A percentile compares a stretch with the other conserved stretches of the same genome.
phyloP scores from a whole-genome alignment of 2,113 vertebrate genomes.

The Nannospalax galili region DNA sequence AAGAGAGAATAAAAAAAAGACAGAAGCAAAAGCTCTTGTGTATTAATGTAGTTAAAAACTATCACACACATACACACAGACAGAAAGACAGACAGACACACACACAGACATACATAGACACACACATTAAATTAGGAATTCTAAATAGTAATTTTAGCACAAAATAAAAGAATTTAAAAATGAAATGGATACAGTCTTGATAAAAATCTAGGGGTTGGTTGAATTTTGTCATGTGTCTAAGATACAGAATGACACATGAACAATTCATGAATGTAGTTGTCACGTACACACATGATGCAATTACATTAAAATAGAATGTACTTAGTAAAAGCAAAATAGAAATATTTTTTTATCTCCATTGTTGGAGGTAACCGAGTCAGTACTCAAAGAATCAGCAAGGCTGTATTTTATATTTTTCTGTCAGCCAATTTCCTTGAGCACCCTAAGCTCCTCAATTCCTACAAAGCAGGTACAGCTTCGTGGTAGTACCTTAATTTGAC shows the following conservation, averaged over 20 bases:
- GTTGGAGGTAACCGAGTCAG: neutral
- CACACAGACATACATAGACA: neutral
- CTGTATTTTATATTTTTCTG: neutral
- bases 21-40: neutral
- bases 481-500: neutral
- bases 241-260: neutral
- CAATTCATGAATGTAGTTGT: neutral
- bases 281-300: too few relatives aligned
- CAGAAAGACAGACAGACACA: neutral
- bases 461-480: neutral
- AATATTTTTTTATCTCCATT: neutral
- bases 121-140: neutral
- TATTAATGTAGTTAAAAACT: neutral
- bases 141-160: neutral
- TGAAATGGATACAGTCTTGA: neutral
- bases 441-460: neutral
- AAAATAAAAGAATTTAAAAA: neutral
- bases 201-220: neutral
- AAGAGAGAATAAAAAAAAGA: neutral
- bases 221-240: neutral
- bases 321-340: neutral
- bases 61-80: neutral
- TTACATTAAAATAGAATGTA: neutral
- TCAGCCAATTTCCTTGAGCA: neutral
- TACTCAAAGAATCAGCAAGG: neutral